Evolutionary conservation across 2,113 vertebrate genomes (phyloP).

Genomic region (Pongo abelii): DNA sequence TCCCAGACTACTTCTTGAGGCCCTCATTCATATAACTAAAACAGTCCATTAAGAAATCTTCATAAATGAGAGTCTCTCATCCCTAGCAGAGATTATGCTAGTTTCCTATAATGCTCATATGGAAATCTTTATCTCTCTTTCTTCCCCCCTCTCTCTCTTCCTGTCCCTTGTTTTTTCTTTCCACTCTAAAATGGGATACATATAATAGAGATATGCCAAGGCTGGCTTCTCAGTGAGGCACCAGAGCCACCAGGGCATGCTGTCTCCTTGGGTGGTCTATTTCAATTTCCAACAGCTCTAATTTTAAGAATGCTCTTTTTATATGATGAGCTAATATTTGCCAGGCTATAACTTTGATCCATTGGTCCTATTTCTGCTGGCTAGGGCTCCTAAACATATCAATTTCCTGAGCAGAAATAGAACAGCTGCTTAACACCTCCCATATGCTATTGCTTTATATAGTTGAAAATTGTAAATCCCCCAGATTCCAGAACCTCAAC

Average conservation of each 20-base stretch:
- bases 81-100: neutral
- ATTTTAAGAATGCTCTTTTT: constrained; percentile 59
- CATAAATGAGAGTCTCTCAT: neutral
- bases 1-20: neutral
- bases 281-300: constrained; percentile 42
- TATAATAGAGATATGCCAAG: neutral
- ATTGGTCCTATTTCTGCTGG: constrained; percentile 68
- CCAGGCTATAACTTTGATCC: constrained; percentile 69
- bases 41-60: neutral
- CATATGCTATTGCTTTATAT: constrained; percentile 78
- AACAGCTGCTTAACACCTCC: constrained; percentile 75
- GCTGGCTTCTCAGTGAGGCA: neutral
- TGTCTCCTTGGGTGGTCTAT: constrained; percentile 44
- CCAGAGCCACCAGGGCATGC: neutral
- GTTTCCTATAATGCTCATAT: neutral
- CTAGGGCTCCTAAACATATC: constrained; percentile 47
- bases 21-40: neutral
- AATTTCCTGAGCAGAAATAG: constrained; percentile 73
- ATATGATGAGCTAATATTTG: constrained; percentile 67
- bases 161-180: neutral
- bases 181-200: neutral
- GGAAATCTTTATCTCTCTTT: neutral
- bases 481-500: constrained; percentile 62
- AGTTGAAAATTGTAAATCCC: constrained; percentile 74
- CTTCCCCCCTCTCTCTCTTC: no score